A percentile compares a stretch with the other conserved stretches of the same genome.
These are phyloP conservation scores for Hypothenemus hampei DNA, from an alignment of 1,140 invertebrate genomes.

Conservation along the genomic window DNA sequence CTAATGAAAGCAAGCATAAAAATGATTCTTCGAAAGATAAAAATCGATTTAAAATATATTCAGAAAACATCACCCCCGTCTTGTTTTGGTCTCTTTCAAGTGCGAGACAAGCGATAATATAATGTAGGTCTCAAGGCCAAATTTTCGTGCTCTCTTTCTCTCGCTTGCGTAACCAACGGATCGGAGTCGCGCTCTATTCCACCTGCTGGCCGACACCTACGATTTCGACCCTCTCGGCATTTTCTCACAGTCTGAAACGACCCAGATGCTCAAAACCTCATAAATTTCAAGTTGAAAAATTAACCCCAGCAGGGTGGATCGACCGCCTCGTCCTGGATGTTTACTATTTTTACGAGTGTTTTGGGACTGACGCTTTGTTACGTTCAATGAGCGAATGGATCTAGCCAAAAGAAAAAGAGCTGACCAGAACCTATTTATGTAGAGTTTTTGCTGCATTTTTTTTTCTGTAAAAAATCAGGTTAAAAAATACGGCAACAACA, in stretches of 20 bases:
- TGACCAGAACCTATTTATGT: no score
- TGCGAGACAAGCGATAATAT: conserved; percentile 8
- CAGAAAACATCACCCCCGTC: no score
- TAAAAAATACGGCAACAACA: no score
- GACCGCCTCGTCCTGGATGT: conserved; percentile 17
- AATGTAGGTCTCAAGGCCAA: conserved; percentile 18
- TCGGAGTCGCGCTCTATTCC: conserved; percentile 3
- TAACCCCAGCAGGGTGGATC: conserved; percentile 22
- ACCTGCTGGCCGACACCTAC: conserved; percentile 22
- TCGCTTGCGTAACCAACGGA: background rate
- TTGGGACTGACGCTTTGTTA: no score
- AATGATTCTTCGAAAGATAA: no score
- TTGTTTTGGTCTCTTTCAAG: conserved; percentile 4
- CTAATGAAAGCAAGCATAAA: no score
- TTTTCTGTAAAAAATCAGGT: no score
- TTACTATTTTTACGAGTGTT: conserved; percentile 29
- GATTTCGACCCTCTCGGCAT: conserved; percentile 14
- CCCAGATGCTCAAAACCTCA: conserved; percentile 25
- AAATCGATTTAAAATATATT: no score
- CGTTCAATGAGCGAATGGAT: no score
- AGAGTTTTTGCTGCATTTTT: no score
- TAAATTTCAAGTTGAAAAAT: conserved; percentile 27
- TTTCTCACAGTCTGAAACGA: conserved; percentile 26
- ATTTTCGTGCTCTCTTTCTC: conserved; percentile 9
- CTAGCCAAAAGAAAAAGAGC: no score